phyloP scores from a whole-genome alignment of 2,797 vertebrate species.

The Salmo trutta region DNA sequence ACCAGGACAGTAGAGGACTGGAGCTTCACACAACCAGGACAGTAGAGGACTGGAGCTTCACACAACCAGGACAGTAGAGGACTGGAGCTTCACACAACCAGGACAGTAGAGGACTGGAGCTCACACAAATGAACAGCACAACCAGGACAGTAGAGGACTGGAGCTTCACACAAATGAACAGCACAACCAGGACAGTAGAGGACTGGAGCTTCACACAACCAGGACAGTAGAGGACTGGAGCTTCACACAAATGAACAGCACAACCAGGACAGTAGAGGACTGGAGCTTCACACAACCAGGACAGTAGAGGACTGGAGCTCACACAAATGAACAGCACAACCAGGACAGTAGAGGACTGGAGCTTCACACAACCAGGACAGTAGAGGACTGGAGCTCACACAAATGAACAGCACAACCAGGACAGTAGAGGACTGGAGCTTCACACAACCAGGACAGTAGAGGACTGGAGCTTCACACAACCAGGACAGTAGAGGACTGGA shows the following conservation, averaged over 20 bases:
- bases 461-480: no score
- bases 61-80: constrained; percentile 41
- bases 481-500: no score
- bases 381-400: constrained; percentile 54
- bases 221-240: constrained; percentile 57
- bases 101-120: constrained; percentile 59
- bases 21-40: constrained; percentile 38
- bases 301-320: constrained; percentile 61
- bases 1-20: constrained; percentile 49
- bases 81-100: constrained; percentile 46
- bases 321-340: no score
- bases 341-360: constrained; percentile 54
- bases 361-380: constrained; percentile 36
- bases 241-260: constrained; percentile 29
- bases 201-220: constrained; percentile 46
- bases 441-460: constrained; percentile 24
- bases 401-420: no score
- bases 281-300: constrained; percentile 39
- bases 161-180: constrained; percentile 35
- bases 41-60: no score
- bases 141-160: constrained; percentile 50
- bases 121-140: no score
- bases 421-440: constrained; percentile 64
- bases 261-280: constrained; percentile 50
- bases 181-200: constrained; percentile 40